Evolutionary conservation across 30 jellyfish, hydroid and myxozoan genomes (phyloP).

Genomic region (Mastigias papua): DNA sequence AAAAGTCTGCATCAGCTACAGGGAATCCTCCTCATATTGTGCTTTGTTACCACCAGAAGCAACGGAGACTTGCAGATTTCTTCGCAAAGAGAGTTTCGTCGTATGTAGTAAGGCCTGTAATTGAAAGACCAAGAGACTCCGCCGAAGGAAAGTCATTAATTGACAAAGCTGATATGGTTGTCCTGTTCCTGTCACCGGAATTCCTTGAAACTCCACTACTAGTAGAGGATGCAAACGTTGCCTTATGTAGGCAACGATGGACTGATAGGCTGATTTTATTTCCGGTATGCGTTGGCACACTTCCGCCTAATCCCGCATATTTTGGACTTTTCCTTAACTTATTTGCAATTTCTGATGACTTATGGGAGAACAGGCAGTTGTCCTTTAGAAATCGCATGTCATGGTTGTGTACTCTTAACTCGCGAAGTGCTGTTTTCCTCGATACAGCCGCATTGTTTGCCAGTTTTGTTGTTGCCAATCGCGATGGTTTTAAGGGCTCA

Average conservation of each 20-base stretch:
- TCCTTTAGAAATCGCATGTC: constrained; percentile 13
- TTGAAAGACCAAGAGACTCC: constrained; percentile 46
- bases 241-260: constrained; percentile 64
- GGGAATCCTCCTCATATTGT: constrained; percentile 26
- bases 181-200: constrained; percentile 56
- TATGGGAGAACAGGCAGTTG: constrained; percentile 38
- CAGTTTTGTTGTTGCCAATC: constrained; percentile 35
- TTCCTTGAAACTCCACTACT: constrained; percentile 40
- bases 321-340: constrained; percentile 25
- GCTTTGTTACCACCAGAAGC: constrained; percentile 33
- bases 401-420: constrained; percentile 43
- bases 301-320: constrained; percentile 53
- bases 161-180: constrained; percentile 61
- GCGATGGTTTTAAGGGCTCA: constrained; percentile 5
- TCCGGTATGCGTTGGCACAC: constrained; percentile 30
- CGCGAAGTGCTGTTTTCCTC: constrained; percentile 21
- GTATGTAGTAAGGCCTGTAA: not conserved
- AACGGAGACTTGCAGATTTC: constrained; percentile 26
- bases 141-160: constrained; percentile 36
- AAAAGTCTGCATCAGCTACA: not conserved
- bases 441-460: constrained; percentile 64
- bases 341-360: constrained; percentile 34
- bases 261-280: constrained; percentile 43
- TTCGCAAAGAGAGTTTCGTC: constrained; percentile 24
- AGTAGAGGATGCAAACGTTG: constrained; percentile 63